Evolutionary conservation across 2,113 vertebrate genomes (phyloP), one percentile per base, ranked within the genome.

Genomic region (Poecile atricapillus): DNA sequence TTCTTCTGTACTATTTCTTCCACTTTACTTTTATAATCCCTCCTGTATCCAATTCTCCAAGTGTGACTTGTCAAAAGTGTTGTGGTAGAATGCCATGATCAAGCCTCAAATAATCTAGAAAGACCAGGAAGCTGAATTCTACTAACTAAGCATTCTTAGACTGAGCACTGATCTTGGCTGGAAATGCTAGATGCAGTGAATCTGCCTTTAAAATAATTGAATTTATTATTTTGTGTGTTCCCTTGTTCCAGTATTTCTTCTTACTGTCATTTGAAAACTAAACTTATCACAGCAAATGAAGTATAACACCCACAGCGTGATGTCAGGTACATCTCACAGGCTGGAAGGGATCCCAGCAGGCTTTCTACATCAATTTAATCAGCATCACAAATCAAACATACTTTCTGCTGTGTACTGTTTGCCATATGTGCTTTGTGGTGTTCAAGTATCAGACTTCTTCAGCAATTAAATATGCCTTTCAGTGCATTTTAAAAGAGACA

Each of bases 321-420:
- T 63, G 73, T 93, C 55, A 93, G 89, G 71, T 68, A 33, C 37
- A 70, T 64, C 56, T 86, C 43, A 77, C 55, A 91, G 44, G 21
- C 47, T 89, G 64, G 64, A 83, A 81, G 11, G 7, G 50, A 71
- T 94, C 68, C 43, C 83, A 70, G 60, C 55, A 87, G 47, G 46
- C 20, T 93, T 87, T 91, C 39, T 87, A 21, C 9, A 89, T 62
- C 50, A 89, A 39, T 78, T 70, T 68, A 47, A 84, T 70, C 53
- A 90, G 10, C 67, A 90, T 63, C 81, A 75, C 65, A 95, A 94
- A 94, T 90, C 76, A 94, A 78, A 63, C 56, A 84, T 78, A 20
- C 33, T 95, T 93, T 94, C 64, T 91, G 39, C 41, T 60, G 37
- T 79, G 49, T 68, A 50, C 15, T 67, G 20, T 89, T 93, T 88